Percentiles rank a stretch among this genome's conserved stretches.
These are phyloP conservation scores for Clarias pachynema DNA, from an alignment of 2,797 vertebrate species.

Conservation along the genomic window DNA sequence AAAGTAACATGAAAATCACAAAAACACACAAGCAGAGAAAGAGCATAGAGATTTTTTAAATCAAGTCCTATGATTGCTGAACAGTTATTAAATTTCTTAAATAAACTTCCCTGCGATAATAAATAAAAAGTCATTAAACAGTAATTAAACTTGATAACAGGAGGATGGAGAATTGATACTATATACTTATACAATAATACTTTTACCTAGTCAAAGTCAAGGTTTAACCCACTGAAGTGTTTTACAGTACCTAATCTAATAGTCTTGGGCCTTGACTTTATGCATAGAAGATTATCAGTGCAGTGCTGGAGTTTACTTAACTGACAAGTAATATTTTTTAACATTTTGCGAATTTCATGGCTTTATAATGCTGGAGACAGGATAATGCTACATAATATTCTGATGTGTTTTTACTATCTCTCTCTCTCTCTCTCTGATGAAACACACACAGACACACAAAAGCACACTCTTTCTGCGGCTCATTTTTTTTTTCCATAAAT, in stretches of 20 bases:
- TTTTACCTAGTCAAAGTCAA: conserved; percentile 1
- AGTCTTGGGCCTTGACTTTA: background rate
- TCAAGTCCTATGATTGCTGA: background rate
- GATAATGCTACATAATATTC: conserved; percentile 54
- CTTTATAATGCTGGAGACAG: conserved; percentile 42
- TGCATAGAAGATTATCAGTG: conserved; percentile 23
- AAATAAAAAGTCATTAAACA: conserved; percentile 13
- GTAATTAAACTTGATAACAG: background rate
- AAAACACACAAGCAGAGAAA: conserved; percentile 3
- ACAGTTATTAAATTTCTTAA: background rate
- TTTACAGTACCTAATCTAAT: conserved; percentile 21
- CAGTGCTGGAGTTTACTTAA: conserved; percentile 27
- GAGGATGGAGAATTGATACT: background rate
- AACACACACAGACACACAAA: background rate
- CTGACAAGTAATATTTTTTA: background rate
- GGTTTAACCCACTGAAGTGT: background rate
- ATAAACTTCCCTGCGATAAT: background rate
- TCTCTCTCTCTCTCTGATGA: background rate
- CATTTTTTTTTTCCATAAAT: background rate
- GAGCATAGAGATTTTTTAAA: background rate
- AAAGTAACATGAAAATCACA: conserved; percentile 16
- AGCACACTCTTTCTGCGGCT: background rate
- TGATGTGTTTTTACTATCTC: conserved; percentile 6
- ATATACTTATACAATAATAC: background rate
- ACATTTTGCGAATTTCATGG: conserved; percentile 18